Conservation (phyloP, 2,888 invertebrate species). For the Tenodera sinensis region DNA sequence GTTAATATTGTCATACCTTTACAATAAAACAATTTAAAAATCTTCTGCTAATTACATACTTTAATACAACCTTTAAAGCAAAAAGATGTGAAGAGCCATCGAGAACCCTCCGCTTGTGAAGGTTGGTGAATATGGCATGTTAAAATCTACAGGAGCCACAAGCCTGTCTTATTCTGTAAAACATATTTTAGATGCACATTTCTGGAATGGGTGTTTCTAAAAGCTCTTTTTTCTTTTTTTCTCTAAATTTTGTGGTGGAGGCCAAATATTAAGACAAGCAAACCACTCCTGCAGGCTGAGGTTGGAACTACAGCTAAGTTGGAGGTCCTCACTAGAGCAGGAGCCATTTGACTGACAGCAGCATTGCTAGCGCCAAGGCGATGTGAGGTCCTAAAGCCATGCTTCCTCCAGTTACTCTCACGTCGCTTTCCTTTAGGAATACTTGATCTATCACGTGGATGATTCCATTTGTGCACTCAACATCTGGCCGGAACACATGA, state of each 20-base stretch:
- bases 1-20: background rate
- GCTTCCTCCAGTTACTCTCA: conserved; percentile 58
- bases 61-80: background rate
- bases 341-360: conserved; percentile 30
- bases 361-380: conserved; percentile 26
- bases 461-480: conserved; percentile 92
- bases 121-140: background rate
- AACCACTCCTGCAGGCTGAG: background rate
- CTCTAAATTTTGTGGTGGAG: background rate
- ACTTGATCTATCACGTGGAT: conserved; percentile 92
- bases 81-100: background rate
- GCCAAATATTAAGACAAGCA: background rate
- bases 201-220: background rate
- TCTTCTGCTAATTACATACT: background rate
- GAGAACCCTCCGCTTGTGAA: background rate
- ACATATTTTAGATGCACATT: background rate
- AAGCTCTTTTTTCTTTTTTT: background rate
- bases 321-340: conserved; percentile 24
- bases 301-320: background rate
- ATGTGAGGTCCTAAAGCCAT: conserved; percentile 23
- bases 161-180: background rate
- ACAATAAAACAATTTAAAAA: background rate
- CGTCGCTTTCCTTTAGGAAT: conserved; percentile 77
- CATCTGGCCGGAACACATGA: conserved; percentile 83
- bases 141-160: background rate